These are phyloP conservation scores for Anoplolepis gracilipes DNA, from an alignment of 1,140 invertebrate genomes.

Conservation along the genomic window DNA sequence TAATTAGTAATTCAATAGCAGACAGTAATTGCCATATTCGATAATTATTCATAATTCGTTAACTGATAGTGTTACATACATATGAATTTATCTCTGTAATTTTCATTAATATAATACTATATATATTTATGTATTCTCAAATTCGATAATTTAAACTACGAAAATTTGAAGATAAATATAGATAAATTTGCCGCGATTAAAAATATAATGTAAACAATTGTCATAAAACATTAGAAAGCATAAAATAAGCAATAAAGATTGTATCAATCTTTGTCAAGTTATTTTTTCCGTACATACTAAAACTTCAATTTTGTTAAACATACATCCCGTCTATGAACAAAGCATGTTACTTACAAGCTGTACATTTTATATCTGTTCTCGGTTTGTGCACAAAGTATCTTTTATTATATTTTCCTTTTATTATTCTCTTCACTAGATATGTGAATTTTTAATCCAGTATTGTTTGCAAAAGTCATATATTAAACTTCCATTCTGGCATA, in stretches of 20 bases:
- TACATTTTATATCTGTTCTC: not conserved
- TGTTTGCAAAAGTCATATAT: not conserved
- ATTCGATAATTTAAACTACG: not conserved
- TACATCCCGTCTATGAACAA: no score
- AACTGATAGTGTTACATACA: not conserved
- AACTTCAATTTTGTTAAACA: not conserved
- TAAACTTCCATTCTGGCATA: not conserved
- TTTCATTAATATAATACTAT: not conserved
- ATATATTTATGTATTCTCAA: not conserved
- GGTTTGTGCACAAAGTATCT: not conserved
- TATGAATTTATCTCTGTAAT: not conserved
- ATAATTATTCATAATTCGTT: slow-evolving; percentile 14
- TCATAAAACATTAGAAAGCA: not conserved
- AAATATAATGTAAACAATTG: not conserved
- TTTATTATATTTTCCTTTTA: not conserved
- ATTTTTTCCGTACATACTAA: not conserved
- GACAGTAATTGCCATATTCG: not conserved
- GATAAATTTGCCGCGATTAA: not conserved
- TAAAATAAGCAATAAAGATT: not conserved
- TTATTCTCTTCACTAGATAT: not conserved
- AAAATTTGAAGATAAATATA: not conserved
- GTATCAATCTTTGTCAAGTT: not conserved
- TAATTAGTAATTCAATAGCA: slow-evolving; percentile 30
- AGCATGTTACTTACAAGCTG: not conserved
- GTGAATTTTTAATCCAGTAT: not conserved